Evolutionary conservation across 1,140 invertebrate genomes (phyloP).

Genomic region (Battus philenor): DNA sequence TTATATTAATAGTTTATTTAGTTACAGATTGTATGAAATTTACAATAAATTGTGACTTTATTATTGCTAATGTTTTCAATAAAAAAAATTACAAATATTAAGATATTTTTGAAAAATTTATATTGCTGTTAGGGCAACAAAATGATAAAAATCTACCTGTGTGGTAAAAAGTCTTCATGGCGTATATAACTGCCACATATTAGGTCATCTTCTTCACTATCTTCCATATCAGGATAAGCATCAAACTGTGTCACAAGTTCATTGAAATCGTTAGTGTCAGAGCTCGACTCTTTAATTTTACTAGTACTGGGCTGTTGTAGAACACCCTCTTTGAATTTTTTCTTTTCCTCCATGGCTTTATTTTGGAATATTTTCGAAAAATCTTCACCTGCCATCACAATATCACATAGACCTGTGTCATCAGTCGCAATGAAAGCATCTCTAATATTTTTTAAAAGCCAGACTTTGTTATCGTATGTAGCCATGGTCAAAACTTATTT

Average conservation of each 20-base stretch:
- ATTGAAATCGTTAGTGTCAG: slow-evolving; percentile 77
- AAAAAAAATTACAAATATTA: too few species aligned
- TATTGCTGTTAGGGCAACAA: too few species aligned
- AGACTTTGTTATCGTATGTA: slow-evolving; percentile 93
- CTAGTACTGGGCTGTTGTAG: slow-evolving; percentile 69
- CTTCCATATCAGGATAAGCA: slow-evolving; percentile 85
- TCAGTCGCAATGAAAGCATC: slow-evolving; percentile 97
- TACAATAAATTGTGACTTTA: too few species aligned
- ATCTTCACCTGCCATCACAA: slow-evolving; percentile 87
- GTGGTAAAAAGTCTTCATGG: slow-evolving; percentile 85
- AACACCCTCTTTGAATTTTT: slow-evolving; percentile 38
- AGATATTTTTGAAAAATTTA: too few species aligned
- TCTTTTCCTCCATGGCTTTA: slow-evolving; percentile 58
- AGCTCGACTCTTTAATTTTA: slow-evolving; percentile 76
- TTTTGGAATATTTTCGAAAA: slow-evolving; percentile 81
- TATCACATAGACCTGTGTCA: slow-evolving; percentile 90
- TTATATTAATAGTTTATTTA: too few species aligned
- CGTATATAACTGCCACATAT: slow-evolving; percentile 72
- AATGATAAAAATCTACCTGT: slow-evolving; percentile 72
- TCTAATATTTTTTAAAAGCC: slow-evolving; percentile 93
- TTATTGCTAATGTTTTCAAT: too few species aligned
- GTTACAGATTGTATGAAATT: too few species aligned
- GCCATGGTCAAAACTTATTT: slow-evolving; percentile 80
- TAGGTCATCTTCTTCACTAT: slow-evolving; percentile 86
- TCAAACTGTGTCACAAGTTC: slow-evolving; percentile 78